A percentile compares a stretch with the other conserved stretches of the same genome.
Evolutionary conservation across 2,888 invertebrate species (phyloP).

Genomic region (Urechis unicinctus): DNA sequence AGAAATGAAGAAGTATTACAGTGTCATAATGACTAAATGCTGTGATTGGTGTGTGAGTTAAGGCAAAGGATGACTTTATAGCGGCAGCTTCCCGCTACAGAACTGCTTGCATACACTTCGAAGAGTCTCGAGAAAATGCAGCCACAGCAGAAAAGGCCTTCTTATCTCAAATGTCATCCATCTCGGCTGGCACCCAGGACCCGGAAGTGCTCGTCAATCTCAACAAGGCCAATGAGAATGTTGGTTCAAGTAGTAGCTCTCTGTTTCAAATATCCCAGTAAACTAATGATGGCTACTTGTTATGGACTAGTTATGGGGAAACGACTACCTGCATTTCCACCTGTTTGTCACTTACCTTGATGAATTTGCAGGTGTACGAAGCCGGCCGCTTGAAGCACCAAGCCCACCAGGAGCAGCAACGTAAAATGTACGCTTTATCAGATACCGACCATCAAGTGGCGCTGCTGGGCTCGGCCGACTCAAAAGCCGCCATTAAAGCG

Average conservation of each 20-base stretch:
- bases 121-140: not conserved
- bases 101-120: not conserved
- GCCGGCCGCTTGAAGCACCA: not conserved
- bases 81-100: not conserved
- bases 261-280: not conserved
- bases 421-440: not conserved
- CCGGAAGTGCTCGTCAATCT: not conserved
- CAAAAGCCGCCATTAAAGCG: not conserved
- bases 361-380: not conserved
- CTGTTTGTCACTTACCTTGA: no score
- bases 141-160: not conserved
- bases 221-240: not conserved
- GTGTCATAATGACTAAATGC: no score
- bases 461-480: not conserved
- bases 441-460: not conserved
- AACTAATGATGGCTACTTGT: no score
- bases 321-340: no score
- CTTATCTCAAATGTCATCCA: not conserved
- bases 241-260: not conserved
- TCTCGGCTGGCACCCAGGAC: not conserved
- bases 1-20: no score
- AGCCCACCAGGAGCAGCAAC: not conserved
- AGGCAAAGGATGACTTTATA: not conserved
- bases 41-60: no score
- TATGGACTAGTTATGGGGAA: no score